Evolutionary conservation across 2,797 vertebrate species (phyloP).

Genomic region (Perodicticus potto): DNA sequence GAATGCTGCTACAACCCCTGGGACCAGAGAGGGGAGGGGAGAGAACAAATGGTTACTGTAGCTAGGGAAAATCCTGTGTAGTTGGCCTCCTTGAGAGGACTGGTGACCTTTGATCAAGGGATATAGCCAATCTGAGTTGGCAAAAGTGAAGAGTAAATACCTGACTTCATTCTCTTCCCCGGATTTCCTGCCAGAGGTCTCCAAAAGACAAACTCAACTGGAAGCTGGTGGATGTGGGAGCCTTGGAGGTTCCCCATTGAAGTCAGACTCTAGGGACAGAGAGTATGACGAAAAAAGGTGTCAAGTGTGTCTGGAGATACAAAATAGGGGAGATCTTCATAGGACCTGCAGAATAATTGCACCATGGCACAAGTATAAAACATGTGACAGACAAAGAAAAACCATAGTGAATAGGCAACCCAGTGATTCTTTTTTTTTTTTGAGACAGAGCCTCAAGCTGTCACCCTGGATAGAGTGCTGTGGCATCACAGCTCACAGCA

Average conservation of each 20-base stretch:
- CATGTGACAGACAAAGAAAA: background rate
- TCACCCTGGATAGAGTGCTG: no score
- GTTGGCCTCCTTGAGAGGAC: background rate
- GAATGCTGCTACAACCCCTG: background rate
- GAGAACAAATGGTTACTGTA: no score
- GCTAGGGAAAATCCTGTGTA: background rate
- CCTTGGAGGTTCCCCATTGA: background rate
- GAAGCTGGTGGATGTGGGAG: background rate
- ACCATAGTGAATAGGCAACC: background rate
- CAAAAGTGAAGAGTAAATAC: background rate
- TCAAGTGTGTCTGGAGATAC: background rate
- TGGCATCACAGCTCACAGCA: no score
- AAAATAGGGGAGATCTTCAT: background rate
- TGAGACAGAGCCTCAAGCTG: no score
- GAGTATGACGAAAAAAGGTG: background rate
- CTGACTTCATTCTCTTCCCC: background rate
- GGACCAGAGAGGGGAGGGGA: background rate
- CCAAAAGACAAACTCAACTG: background rate
- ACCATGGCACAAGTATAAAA: background rate
- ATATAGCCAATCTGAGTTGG: background rate
- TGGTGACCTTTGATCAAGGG: background rate
- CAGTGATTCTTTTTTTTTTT: background rate
- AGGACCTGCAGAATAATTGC: background rate
- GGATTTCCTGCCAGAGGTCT: background rate
- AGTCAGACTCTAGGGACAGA: background rate